phyloP scores from a whole-genome alignment of 2,113 vertebrate species.

The Leucopternis melanops region DNA sequence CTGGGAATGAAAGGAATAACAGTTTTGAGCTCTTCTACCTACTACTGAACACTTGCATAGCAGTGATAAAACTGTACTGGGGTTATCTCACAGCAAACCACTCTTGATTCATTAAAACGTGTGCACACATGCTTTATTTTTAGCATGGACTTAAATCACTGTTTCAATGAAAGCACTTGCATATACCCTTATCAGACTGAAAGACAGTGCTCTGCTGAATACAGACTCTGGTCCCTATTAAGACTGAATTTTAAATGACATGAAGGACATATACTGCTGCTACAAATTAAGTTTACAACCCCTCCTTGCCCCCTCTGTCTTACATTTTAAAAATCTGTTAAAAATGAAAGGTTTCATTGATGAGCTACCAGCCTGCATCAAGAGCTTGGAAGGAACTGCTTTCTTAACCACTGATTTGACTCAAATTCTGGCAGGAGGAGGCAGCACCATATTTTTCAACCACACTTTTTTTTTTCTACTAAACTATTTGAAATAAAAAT shows the following conservation, averaged over 20 bases:
- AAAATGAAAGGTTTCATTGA: conserved; percentile 15
- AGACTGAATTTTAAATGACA: neutral
- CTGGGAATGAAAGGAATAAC: neutral
- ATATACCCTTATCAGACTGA: neutral
- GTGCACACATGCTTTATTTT: neutral
- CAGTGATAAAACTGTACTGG: neutral
- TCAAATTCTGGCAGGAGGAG: neutral
- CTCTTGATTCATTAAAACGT: neutral
- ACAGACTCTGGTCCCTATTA: neutral
- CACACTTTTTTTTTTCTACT: neutral
- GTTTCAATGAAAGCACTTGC: neutral
- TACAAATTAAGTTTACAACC: neutral
- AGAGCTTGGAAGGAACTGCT: neutral
- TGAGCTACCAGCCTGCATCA: neutral
- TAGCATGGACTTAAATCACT: neutral
- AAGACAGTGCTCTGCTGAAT: neutral
- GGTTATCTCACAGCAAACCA: neutral
- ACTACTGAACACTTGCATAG: neutral
- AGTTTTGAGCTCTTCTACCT: neutral
- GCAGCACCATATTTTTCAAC: neutral
- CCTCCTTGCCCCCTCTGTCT: accelerated
- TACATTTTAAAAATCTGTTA: neutral
- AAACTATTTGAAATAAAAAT: neutral
- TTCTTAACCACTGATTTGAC: neutral
- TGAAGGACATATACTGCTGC: neutral